phyloP scores from a whole-genome alignment of 2,888 invertebrate species.

The Tetragonula carbonaria region DNA sequence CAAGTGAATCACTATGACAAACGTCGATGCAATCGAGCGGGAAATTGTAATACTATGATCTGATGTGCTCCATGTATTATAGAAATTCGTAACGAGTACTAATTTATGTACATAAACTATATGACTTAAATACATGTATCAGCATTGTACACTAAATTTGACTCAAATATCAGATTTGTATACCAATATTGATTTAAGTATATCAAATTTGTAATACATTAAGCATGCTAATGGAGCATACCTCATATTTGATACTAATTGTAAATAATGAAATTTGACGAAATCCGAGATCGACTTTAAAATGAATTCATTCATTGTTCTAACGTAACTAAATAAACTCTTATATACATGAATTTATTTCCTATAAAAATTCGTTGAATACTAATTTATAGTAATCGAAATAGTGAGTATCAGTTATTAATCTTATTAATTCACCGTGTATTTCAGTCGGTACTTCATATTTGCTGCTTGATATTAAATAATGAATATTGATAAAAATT shows the following conservation, averaged over 20 bases:
- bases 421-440: neutral
- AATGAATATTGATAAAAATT: neutral
- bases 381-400: neutral
- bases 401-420: neutral
- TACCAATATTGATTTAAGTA: too few species aligned
- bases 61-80: neutral
- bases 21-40: neutral
- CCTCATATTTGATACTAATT: too few species aligned
- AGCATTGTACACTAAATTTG: too few species aligned
- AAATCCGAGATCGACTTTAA: too few species aligned
- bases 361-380: neutral
- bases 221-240: too few species aligned
- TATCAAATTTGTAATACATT: too few species aligned
- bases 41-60: neutral
- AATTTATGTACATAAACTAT: neutral
- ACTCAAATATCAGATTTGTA: too few species aligned
- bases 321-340: too few species aligned
- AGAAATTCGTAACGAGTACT: neutral
- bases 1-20: neutral
- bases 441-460: neutral
- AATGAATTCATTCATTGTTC: too few species aligned
- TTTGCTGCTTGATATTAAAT: neutral
- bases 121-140: too few species aligned
- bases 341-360: too few species aligned
- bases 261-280: too few species aligned